Percentiles rank a stretch among this genome's conserved stretches.
These are phyloP conservation scores for Epiblema foenella DNA, from an alignment of 2,888 invertebrate genomes.

Conservation along the genomic window DNA sequence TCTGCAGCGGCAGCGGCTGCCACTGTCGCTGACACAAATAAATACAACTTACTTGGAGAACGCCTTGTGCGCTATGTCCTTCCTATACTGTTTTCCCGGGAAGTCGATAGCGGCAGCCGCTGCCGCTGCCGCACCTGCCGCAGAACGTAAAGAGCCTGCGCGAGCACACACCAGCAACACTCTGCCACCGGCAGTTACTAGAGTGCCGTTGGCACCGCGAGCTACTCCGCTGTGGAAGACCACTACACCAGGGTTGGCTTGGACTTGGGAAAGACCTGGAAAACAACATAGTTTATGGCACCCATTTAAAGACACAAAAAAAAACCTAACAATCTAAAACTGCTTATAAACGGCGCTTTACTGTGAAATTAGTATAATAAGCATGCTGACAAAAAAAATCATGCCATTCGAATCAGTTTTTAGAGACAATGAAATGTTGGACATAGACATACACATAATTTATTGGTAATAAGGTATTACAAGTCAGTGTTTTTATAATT, in stretches of 20 bases:
- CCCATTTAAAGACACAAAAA: too few relatives aligned
- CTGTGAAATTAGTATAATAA: too few relatives aligned
- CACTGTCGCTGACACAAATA: too few relatives aligned
- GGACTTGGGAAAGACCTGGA: slow-evolving; percentile 86
- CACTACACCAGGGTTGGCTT: slow-evolving; percentile 79
- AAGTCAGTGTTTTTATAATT: too few relatives aligned
- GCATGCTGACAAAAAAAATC: too few relatives aligned
- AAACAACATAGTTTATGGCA: neutral
- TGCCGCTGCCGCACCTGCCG: slow-evolving; percentile 89
- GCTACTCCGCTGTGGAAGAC: slow-evolving; percentile 96
- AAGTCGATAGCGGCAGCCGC: slow-evolving; percentile 91
- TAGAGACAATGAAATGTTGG: too few relatives aligned
- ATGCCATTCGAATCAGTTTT: too few relatives aligned
- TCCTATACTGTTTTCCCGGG: slow-evolving; percentile 93
- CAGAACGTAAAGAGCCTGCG: slow-evolving; percentile 87
- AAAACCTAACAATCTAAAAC: too few relatives aligned
- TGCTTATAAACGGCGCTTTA: too few relatives aligned
- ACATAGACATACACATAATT: too few relatives aligned
- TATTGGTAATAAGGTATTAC: too few relatives aligned
- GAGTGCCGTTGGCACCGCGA: slow-evolving; percentile 83
- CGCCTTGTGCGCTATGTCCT: slow-evolving; percentile 95
- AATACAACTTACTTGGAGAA: slow-evolving; percentile 90
- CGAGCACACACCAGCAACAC: slow-evolving; percentile 92
- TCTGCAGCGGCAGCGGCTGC: slow-evolving; percentile 88
- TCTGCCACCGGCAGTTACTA: slow-evolving; percentile 94